phyloP scores from a whole-genome alignment of 2,888 invertebrate species.

The Chrysolina oricalcia region DNA sequence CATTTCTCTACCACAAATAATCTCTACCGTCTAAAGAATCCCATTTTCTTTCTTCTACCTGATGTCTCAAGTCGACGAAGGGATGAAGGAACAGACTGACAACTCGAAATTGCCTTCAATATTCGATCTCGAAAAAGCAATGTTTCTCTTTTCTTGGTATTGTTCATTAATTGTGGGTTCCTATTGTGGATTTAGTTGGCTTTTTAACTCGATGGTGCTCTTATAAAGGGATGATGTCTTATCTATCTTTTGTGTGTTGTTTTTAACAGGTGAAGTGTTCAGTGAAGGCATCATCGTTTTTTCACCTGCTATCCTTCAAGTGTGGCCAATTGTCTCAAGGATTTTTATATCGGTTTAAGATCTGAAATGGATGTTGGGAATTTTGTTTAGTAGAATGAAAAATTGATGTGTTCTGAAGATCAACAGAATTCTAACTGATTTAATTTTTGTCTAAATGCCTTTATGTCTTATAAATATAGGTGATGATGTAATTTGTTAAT shows the following conservation, averaged over 20 bases:
- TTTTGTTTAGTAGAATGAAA: no score
- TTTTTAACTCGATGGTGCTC: conserved; percentile 30
- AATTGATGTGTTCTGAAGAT: no score
- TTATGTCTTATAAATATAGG: no score
- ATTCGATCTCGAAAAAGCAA: conserved; percentile 58
- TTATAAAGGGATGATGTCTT: conserved; percentile 28
- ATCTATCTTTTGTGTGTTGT: conserved; percentile 29
- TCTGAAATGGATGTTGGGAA: no score
- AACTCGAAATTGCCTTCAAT: conserved; percentile 63
- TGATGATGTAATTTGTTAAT: no score
- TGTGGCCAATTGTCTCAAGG: background rate
- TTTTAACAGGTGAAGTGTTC: background rate
- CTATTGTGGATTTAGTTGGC: conserved; percentile 17
- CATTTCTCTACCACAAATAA: background rate
- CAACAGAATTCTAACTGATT: no score
- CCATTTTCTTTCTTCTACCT: background rate
- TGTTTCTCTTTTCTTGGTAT: conserved; percentile 57
- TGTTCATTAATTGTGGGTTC: conserved; percentile 62
- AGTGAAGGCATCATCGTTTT: background rate
- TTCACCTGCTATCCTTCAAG: background rate
- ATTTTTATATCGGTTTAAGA: background rate
- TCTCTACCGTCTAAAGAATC: background rate
- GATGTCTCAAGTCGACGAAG: conserved; percentile 39
- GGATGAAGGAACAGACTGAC: conserved; percentile 55
- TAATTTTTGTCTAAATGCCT: no score